Base-by-base conservation (phyloP, 2,797 vertebrate genomes). In the Myotis findleyi region DNA sequence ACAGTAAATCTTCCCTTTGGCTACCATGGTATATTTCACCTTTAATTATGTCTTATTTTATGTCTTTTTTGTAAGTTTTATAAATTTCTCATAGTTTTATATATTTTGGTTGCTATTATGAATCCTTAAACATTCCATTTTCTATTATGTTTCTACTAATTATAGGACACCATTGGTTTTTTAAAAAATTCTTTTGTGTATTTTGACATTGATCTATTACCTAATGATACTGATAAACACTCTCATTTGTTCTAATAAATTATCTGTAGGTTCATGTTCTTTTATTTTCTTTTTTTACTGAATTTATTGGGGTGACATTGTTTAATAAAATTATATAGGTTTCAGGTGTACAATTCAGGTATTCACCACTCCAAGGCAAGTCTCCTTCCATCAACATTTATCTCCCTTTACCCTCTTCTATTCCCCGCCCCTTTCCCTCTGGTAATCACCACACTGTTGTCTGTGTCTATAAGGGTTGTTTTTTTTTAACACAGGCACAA, bases 11-110 rank as follows among this genome's bases (percentile, higher is more conserved):
- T 53, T 80, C 41, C 27, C 23, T 53, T 47, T 38, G 9, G 86
- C 75, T 68, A 75, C 41, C 30, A 53, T 53, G 38, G 23, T 62
- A 27, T 62, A 71, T 69, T 69, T 95, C 47, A 73, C 41, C 41
- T 88, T 87, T 75, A 57, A 21, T 86, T 82, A 30, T 33, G 36
- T 79, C n/a, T 77, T 93, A 30, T 59, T 62, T 86, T 79, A 55
- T 55, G 38, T 68, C 14, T 38, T 90, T 90, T 71, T 23, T 66
- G 3, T 90, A 79, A 49, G 18, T 64, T 66, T 93, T 72, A 77
- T 33, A 77, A 12, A 47, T 66, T 59, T 73, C 10, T 72, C 38
- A 49, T 81, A 55, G n/a, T 36, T 73, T 55, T 89, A 57, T 68
- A 36, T 55, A 44, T 75, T 86, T 76, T 71, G 25, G 18, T 76